These are phyloP conservation scores for Nebria brevicollis DNA, from an alignment of 2,888 invertebrate genomes.

Conservation along the genomic window DNA sequence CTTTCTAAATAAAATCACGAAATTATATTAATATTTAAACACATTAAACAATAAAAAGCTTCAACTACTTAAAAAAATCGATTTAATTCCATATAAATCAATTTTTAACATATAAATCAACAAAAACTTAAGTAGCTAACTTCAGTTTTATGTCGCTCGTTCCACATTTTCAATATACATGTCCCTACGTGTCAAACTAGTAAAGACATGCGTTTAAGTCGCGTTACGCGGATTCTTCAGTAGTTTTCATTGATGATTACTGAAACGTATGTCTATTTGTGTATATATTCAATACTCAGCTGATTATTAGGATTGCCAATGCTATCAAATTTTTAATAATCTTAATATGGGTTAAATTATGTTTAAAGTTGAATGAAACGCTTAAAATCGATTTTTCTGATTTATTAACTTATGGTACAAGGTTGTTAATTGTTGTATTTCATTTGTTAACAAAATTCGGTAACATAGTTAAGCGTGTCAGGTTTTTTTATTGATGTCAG, in stretches of 20 bases:
- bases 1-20: not conserved
- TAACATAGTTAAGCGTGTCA: not conserved
- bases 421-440: not conserved
- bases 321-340: not conserved
- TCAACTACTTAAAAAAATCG: not conserved
- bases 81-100: not conserved
- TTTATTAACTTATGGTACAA: not conserved
- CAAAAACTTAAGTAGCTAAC: not conserved
- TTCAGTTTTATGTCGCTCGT: not conserved
- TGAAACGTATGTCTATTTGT: conserved; percentile 9
- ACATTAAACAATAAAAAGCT: not conserved
- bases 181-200: not conserved
- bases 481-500: not conserved
- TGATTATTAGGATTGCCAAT: not conserved
- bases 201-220: conserved; percentile 8
- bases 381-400: not conserved
- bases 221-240: not conserved
- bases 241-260: conserved; percentile 11
- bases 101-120: not conserved
- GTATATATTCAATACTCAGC: conserved; percentile 13
- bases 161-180: not conserved
- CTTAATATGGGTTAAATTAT: not conserved
- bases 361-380: not conserved
- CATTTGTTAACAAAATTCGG: conserved; percentile 1
- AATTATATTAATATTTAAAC: not conserved